phyloP scores from a whole-genome alignment of 1,140 invertebrate genomes.

The Hesperophylax magnus region DNA sequence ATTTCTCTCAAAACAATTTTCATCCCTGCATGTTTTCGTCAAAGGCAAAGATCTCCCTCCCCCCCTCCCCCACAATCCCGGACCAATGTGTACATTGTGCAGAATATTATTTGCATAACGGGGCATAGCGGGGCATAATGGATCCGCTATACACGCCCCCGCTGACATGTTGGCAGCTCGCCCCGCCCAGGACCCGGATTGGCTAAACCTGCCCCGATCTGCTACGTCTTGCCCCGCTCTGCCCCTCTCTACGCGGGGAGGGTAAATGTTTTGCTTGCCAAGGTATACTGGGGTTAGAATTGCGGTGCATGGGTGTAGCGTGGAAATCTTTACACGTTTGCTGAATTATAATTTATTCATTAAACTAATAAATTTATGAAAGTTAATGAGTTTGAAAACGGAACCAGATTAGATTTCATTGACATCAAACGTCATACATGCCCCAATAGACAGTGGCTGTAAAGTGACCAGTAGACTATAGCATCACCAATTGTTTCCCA shows the following conservation, averaged over 20 bases:
- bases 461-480: too few relatives aligned
- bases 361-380: too few relatives aligned
- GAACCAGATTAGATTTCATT: too few relatives aligned
- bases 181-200: conserved; percentile 42
- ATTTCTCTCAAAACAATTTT: not conserved
- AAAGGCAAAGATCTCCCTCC: conserved; percentile 7
- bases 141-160: conserved; percentile 48
- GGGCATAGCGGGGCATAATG: conserved; percentile 55
- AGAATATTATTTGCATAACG: conserved; percentile 59
- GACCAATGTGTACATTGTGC: conserved; percentile 58
- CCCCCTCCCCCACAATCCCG: conserved; percentile 34
- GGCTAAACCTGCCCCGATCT: conserved; percentile 37
- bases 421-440: too few relatives aligned
- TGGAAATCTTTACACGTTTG: not conserved
- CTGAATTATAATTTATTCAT: too few relatives aligned
- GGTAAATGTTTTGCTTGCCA: conserved; percentile 57
- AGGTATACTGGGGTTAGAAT: conserved; percentile 56
- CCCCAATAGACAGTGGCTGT: too few relatives aligned
- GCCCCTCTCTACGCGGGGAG: not conserved
- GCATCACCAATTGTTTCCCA: too few relatives aligned
- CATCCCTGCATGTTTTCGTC: conserved; percentile 32
- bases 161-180: conserved; percentile 54
- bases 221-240: not conserved
- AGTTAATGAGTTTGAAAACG: too few relatives aligned
- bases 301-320: conserved; percentile 25